phyloP scores from a whole-genome alignment of 2,888 invertebrate genomes.

The Lepidochrysops patricia region DNA sequence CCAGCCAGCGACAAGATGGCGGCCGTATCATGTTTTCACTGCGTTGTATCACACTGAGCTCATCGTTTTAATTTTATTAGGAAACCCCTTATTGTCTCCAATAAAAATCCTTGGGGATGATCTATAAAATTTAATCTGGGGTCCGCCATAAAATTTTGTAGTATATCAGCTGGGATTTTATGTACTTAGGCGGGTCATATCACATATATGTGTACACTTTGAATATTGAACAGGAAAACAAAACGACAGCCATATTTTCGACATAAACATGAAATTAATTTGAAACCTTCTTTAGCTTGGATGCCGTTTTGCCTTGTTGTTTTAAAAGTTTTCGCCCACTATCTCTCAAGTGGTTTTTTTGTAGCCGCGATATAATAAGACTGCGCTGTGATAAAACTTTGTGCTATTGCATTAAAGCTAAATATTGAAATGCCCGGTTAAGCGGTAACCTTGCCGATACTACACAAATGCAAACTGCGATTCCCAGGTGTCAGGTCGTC shows the following conservation, averaged over 20 bases:
- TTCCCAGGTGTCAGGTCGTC: neutral
- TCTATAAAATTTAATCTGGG: slow-evolving; percentile 52
- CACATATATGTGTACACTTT: slow-evolving; percentile 1
- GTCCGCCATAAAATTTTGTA: slow-evolving; percentile 36
- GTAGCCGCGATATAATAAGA: too few species aligned
- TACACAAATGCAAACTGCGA: too few species aligned
- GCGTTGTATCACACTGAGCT: slow-evolving; percentile 32
- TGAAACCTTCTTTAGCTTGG: neutral
- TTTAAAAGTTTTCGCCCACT: neutral
- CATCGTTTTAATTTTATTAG: slow-evolving; percentile 54
- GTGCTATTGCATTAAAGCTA: too few species aligned
- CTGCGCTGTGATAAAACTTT: too few species aligned
- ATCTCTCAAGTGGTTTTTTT: too few species aligned
- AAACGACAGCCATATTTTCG: neutral
- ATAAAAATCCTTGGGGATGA: slow-evolving; percentile 60
- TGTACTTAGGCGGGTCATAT: neutral
- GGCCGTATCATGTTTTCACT: slow-evolving; percentile 3
- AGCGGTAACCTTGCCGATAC: too few species aligned
- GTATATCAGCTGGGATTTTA: slow-evolving; percentile 24
- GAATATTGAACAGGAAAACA: neutral
- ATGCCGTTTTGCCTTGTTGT: neutral
- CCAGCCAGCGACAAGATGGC: neutral
- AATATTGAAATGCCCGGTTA: too few species aligned
- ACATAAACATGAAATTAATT: neutral
- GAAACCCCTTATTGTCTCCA: slow-evolving; percentile 57